Conservation (phyloP, 2,888 invertebrate genomes). For the Harmothoe impar region DNA sequence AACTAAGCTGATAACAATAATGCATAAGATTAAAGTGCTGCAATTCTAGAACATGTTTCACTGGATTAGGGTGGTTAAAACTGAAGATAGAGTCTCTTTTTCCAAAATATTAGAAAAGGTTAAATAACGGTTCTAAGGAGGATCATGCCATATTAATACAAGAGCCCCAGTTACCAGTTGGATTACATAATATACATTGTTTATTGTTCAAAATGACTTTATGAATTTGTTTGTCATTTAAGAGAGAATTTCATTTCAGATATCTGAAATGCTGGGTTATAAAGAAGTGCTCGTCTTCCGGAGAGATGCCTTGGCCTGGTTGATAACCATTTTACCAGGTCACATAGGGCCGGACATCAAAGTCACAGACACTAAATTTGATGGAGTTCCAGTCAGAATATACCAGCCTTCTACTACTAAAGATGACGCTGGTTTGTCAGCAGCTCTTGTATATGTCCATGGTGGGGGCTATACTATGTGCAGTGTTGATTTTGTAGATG, state of each 20-base stretch:
- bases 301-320: not conserved
- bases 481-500: not conserved
- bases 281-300: not conserved
- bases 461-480: constrained; percentile 7
- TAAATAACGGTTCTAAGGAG: too few species aligned
- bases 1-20: too few species aligned
- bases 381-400: not conserved
- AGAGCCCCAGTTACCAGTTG: too few species aligned
- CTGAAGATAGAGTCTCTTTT: too few species aligned
- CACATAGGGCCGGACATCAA: not conserved
- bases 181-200: too few species aligned
- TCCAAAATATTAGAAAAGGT: too few species aligned
- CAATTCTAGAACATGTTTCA: too few species aligned
- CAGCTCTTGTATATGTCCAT: constrained; percentile 24
- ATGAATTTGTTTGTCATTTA: too few species aligned
- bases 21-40: too few species aligned
- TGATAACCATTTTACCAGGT: not conserved
- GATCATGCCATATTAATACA: too few species aligned
- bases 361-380: not conserved
- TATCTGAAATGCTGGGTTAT: not conserved
- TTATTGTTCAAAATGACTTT: too few species aligned
- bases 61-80: too few species aligned
- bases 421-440: not conserved
- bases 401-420: not conserved
- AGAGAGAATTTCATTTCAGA: not conserved